phyloP scores from a whole-genome alignment of 2,797 vertebrate genomes.

The Tapirus indicus region DNA sequence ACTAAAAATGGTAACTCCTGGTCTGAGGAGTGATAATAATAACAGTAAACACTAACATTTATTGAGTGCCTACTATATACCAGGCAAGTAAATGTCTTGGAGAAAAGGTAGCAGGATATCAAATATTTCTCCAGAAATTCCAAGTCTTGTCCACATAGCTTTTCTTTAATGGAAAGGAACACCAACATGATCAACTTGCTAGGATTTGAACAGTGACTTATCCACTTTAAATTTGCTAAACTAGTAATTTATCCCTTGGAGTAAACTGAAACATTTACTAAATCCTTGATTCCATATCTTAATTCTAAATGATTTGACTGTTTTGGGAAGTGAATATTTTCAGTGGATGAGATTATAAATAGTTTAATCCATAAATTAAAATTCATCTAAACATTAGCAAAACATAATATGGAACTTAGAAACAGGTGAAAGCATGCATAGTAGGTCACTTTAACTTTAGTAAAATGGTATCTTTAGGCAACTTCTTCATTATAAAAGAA shows the following conservation, averaged over 20 bases:
- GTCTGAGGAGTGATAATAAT: background rate
- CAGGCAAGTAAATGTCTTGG: constrained; percentile 7
- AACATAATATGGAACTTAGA: background rate
- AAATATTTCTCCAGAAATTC: background rate
- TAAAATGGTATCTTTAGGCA: background rate
- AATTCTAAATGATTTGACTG: background rate
- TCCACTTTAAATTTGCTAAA: background rate
- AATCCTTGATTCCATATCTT: background rate
- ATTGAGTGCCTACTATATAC: background rate
- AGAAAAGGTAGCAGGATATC: constrained; percentile 12
- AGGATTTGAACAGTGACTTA: background rate
- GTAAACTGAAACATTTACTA: constrained; percentile 21
- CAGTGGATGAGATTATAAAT: background rate
- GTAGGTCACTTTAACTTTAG: background rate
- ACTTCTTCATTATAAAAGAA: constrained; percentile 4
- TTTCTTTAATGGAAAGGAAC: background rate
- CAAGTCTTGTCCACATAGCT: background rate
- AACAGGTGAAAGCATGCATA: background rate
- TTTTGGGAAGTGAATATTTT: constrained; percentile 56
- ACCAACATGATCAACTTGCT: background rate
- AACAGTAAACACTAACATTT: constrained; percentile 44
- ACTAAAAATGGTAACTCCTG: background rate
- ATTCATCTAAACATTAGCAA: background rate
- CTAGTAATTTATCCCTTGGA: background rate
- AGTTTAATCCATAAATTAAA: constrained; percentile 58